phyloP scores from a whole-genome alignment of 2,888 invertebrate species.

The Glaucopsyche alexis region DNA sequence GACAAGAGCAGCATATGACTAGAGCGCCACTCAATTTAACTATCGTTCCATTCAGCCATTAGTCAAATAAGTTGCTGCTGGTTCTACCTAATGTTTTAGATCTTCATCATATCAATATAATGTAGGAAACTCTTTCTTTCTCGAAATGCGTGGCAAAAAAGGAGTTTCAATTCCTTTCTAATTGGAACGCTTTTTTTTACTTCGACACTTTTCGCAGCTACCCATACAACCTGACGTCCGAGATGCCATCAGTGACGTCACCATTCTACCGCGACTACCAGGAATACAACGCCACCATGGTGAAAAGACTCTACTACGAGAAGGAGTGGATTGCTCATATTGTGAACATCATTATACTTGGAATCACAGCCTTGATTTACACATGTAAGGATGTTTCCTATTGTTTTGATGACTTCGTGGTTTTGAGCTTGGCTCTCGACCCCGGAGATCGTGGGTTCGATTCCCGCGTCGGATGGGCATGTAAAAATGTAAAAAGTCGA shows the following conservation, averaged over 20 bases:
- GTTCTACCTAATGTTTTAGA: no score
- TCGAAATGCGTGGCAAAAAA: no score
- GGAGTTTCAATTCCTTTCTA: no score
- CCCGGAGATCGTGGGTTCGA: no score
- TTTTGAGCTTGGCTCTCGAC: no score
- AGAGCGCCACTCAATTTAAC: not conserved
- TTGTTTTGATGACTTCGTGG: no score
- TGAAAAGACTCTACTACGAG: constrained; percentile 48
- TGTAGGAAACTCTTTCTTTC: no score
- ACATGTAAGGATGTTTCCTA: constrained; percentile 61
- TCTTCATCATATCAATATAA: no score
- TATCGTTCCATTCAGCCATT: no score
- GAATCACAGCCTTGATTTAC: constrained; percentile 74
- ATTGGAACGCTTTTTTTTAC: not conserved
- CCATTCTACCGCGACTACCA: constrained; percentile 29
- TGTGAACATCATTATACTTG: constrained; percentile 65
- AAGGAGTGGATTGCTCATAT: constrained; percentile 57
- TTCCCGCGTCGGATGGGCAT: no score
- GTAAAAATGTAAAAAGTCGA: no score
- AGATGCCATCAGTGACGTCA: constrained; percentile 28
- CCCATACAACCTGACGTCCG: not conserved
- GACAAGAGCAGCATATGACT: no score
- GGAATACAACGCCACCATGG: constrained; percentile 35
- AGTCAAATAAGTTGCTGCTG: not conserved
- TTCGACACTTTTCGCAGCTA: not conserved